These are phyloP conservation scores for Elysia chlorotica DNA, from an alignment of 1,140 invertebrate genomes.

Conservation along the genomic window DNA sequence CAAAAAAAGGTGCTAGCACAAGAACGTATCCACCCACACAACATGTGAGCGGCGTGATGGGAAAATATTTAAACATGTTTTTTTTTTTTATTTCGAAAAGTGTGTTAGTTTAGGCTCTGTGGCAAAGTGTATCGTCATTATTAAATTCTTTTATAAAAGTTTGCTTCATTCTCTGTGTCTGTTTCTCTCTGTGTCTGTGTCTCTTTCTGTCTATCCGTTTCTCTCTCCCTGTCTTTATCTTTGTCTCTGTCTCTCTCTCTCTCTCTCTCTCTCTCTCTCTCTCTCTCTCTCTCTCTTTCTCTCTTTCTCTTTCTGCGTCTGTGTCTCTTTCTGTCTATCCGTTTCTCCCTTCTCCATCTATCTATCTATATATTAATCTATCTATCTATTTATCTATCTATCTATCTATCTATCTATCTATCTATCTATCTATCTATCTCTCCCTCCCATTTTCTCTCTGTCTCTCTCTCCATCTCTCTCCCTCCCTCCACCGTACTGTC, in stretches of 20 bases:
- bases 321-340: background rate
- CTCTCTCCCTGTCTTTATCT: background rate
- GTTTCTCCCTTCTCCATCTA: background rate
- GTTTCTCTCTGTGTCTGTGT: background rate
- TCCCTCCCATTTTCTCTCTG: background rate
- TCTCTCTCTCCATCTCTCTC: background rate
- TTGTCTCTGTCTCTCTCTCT: background rate
- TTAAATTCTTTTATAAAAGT: no score
- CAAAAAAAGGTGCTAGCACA: no score
- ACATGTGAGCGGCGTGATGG: no score
- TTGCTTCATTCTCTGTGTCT: background rate
- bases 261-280: background rate
- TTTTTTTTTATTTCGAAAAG: no score
- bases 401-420: no score
- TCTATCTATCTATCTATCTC: no score
- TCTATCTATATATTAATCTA: background rate
- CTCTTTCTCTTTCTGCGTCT: background rate
- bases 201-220: background rate
- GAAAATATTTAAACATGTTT: no score
- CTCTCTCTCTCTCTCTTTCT: background rate
- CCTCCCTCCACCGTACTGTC: no score
- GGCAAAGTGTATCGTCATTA: no score
- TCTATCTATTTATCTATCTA: background rate
- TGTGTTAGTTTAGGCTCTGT: no score
- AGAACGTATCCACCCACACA: no score